Evolutionary conservation across 2,113 vertebrate species (phyloP).

Genomic region (Psettodes erumei): DNA sequence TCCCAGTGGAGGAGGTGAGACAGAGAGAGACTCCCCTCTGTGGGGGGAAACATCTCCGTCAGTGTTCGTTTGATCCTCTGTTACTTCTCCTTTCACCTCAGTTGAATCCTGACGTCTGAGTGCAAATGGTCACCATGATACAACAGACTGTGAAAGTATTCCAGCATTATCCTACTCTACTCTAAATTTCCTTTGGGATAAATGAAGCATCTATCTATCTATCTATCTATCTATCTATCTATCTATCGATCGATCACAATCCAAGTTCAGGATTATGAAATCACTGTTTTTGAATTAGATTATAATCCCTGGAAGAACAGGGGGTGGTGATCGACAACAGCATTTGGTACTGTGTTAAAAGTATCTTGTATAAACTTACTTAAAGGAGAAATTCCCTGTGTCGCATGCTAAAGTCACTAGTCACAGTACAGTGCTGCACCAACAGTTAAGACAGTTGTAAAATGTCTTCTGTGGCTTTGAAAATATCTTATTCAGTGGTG

Average conservation of each 20-base stretch:
- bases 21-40: slow-evolving; percentile 52
- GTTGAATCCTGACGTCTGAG: slow-evolving; percentile 16
- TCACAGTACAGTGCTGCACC: not conserved
- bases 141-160: too few species aligned
- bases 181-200: too few species aligned
- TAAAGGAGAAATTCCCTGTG: too few species aligned
- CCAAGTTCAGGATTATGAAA: not conserved
- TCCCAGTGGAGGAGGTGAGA: slow-evolving; percentile 62
- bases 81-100: slow-evolving; percentile 37
- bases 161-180: too few species aligned
- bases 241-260: too few species aligned
- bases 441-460: not conserved
- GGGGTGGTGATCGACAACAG: not conserved
- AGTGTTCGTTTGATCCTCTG: slow-evolving; percentile 43
- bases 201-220: too few species aligned
- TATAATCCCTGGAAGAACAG: not conserved
- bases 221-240: too few species aligned
- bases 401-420: too few species aligned
- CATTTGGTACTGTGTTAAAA: too few species aligned
- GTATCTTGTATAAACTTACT: too few species aligned
- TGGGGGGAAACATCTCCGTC: slow-evolving; percentile 51
- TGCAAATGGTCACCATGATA: not conserved
- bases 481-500: not conserved
- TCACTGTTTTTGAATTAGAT: not conserved
- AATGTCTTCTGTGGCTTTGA: not conserved